Conservation (phyloP, 2,113 vertebrate genomes). For the Pseudolaguvia tuberculata region DNA sequence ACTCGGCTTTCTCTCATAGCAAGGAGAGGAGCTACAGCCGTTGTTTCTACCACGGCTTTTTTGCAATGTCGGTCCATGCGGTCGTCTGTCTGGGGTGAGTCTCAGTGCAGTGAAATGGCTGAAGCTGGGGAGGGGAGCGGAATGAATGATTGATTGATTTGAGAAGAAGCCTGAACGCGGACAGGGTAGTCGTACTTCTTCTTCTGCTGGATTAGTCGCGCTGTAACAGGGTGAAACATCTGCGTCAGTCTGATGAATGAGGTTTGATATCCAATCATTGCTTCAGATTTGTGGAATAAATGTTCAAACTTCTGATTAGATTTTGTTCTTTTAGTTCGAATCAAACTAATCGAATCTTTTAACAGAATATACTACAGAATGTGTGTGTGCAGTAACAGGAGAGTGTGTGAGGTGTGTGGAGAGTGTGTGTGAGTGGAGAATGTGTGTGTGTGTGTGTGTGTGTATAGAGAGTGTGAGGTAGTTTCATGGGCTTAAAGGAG, state of each 20-base stretch:
- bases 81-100: constrained; percentile 56
- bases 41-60: constrained; percentile 41
- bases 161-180: neutral
- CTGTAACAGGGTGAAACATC: constrained; percentile 3
- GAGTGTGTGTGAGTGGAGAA: too few species aligned
- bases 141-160: constrained; percentile 44
- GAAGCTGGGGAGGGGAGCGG: constrained; percentile 68
- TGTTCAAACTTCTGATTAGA: constrained; percentile 10
- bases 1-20: constrained; percentile 40
- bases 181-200: too few species aligned
- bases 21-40: constrained; percentile 28
- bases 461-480: neutral
- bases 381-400: too few species aligned
- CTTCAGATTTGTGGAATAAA: constrained; percentile 29
- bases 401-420: too few species aligned
- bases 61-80: neutral
- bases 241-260: constrained; percentile 46
- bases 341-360: too few species aligned
- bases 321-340: too few species aligned
- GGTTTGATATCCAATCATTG: constrained; percentile 49
- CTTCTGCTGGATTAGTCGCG: neutral
- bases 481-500: too few species aligned
- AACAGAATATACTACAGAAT: too few species aligned
- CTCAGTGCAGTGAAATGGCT: constrained; percentile 62
- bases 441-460: too few species aligned